Conservation (phyloP, 1,140 invertebrate genomes). For the Lamellibrachia luymesi region DNA sequence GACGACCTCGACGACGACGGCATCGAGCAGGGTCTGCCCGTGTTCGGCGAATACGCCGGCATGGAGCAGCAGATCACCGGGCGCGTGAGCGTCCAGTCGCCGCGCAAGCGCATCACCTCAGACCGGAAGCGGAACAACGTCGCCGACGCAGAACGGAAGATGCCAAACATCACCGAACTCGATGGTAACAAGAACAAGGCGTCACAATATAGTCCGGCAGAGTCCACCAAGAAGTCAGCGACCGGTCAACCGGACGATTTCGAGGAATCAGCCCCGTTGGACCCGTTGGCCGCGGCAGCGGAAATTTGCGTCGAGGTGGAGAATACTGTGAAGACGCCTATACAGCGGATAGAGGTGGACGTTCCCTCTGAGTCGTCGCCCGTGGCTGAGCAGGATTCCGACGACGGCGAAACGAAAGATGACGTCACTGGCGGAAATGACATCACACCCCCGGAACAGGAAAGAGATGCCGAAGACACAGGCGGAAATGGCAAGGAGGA, state of each 20-base stretch:
- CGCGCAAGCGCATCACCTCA: background rate
- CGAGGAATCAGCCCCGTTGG: background rate
- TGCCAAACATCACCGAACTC: background rate
- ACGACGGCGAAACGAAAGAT: background rate
- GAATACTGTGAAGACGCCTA: background rate
- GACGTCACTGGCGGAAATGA: background rate
- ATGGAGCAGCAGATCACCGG: background rate
- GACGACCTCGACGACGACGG: background rate
- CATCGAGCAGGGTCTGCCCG: background rate
- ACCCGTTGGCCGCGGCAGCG: too few relatives aligned
- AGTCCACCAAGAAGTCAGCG: background rate
- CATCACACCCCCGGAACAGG: background rate
- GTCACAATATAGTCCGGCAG: background rate
- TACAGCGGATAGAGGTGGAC: background rate
- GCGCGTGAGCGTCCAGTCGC: background rate
- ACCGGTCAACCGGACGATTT: background rate
- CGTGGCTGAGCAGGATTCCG: background rate
- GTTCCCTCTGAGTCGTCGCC: background rate
- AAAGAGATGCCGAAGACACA: background rate
- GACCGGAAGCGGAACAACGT: background rate
- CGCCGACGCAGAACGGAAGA: background rate
- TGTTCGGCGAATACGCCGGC: background rate
- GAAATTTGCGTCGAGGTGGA: background rate
- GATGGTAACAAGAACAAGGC: background rate
- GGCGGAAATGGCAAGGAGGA: background rate